Conservation (phyloP, 1,140 invertebrate genomes). For the Melipona quadrifasciata region DNA sequence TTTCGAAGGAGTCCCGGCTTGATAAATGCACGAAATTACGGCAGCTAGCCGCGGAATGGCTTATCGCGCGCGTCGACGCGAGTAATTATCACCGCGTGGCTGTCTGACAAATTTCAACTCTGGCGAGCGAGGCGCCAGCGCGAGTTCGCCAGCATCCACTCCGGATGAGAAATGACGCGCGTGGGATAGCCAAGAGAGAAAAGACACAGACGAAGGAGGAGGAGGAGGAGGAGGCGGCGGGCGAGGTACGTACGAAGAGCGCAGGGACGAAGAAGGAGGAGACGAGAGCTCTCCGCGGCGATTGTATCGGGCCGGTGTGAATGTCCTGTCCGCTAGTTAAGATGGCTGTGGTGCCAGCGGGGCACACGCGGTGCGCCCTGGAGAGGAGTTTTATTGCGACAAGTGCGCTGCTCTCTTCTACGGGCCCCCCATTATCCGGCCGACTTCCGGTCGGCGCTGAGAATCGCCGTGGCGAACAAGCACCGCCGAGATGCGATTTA, state of each 20-base stretch:
- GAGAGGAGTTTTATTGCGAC: slow-evolving; percentile 77
- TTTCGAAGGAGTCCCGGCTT: neutral
- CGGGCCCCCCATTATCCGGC: slow-evolving; percentile 71
- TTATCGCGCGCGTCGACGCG: slow-evolving; percentile 40
- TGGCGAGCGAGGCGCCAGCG: slow-evolving; percentile 2
- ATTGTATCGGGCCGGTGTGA: slow-evolving; percentile 69
- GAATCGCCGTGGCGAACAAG: slow-evolving; percentile 66
- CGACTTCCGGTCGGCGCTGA: slow-evolving; percentile 72
- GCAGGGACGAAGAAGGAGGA: slow-evolving; percentile 41
- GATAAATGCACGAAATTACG: slow-evolving; percentile 35
- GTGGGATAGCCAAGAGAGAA: slow-evolving; percentile 37
- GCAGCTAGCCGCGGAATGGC: neutral
- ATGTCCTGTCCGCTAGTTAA: slow-evolving; percentile 72
- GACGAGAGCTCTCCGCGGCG: slow-evolving; percentile 21
- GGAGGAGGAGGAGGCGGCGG: neutral
- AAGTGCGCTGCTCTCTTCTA: slow-evolving; percentile 79
- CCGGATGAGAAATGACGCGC: slow-evolving; percentile 59
- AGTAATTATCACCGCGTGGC: slow-evolving; percentile 40
- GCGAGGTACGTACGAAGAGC: no score
- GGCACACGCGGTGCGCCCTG: slow-evolving; percentile 44
- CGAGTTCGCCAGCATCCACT: slow-evolving; percentile 8
- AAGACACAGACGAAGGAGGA: neutral
- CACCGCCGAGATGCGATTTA: slow-evolving; percentile 69
- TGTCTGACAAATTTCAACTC: slow-evolving; percentile 24
- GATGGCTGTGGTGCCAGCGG: slow-evolving; percentile 48